A percentile compares a stretch with the other conserved stretches of the same genome.
phyloP scores from a whole-genome alignment of 2,888 invertebrate species.

The Platerodrilus igneus region DNA sequence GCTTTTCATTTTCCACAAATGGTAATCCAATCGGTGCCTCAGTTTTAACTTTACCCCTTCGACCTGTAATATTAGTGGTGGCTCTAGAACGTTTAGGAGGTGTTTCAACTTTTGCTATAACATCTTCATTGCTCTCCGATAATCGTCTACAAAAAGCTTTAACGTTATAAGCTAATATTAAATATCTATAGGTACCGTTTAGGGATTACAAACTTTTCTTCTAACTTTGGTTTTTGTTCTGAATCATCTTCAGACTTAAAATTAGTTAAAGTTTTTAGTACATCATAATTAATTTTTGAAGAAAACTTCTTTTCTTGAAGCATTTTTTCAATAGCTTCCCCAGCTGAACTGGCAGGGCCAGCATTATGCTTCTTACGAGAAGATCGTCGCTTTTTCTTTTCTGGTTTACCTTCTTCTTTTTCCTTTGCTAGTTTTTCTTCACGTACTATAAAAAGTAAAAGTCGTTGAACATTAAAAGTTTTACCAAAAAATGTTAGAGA shows the following conservation, averaged over 20 bases:
- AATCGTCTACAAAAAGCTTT: too few relatives aligned
- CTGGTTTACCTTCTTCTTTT: conserved; percentile 81
- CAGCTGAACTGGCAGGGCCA: conserved; percentile 64
- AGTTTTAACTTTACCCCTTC: neutral
- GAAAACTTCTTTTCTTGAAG: conserved; percentile 93
- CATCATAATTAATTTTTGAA: conserved; percentile 96
- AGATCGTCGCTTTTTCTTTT: conserved; percentile 67
- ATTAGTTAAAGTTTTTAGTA: conserved; percentile 74
- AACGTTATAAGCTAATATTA: too few relatives aligned
- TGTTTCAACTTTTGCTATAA: too few relatives aligned
- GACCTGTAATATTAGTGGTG: neutral
- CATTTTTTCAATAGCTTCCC: conserved; percentile 95
- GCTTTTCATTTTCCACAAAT: conserved; percentile 12
- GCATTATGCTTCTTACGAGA: conserved; percentile 59
- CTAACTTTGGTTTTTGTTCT: neutral
- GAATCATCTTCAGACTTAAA: conserved; percentile 3
- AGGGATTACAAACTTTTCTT: neutral
- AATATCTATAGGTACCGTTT: neutral
- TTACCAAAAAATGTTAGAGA: too few relatives aligned
- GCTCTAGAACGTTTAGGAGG: conserved; percentile 1
- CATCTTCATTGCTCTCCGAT: neutral
- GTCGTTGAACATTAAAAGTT: too few relatives aligned
- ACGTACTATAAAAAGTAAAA: too few relatives aligned
- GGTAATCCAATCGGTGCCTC: conserved; percentile 4
- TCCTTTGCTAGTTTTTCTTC: conserved; percentile 76